phyloP scores from a whole-genome alignment of 2,113 vertebrate genomes.

The Apteryx mantelli region DNA sequence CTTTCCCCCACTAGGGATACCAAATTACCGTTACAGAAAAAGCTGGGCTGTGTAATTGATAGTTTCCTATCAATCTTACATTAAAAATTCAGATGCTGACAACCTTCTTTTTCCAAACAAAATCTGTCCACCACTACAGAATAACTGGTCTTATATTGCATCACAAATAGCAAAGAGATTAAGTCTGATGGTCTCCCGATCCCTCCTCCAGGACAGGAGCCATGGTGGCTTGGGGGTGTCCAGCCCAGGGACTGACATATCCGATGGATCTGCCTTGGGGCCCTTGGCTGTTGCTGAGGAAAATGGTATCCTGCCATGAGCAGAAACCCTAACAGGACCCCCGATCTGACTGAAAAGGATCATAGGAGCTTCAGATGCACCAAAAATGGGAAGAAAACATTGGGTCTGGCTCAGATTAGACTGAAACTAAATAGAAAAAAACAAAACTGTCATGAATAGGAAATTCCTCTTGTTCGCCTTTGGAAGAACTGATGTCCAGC shows the following conservation, averaged over 20 bases:
- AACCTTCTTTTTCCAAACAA: neutral
- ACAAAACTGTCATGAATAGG: neutral
- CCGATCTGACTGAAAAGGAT: neutral
- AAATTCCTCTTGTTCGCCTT: neutral
- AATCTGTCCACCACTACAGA: neutral
- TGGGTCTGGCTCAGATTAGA: neutral
- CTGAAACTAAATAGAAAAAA: neutral
- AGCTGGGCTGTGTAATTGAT: neutral
- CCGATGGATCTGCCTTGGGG: neutral
- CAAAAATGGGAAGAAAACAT: neutral
- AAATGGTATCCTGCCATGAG: neutral
- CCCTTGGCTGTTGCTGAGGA: neutral
- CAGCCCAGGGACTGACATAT: neutral
- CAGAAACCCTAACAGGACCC: neutral
- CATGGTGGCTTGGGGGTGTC: neutral
- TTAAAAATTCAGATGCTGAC: neutral
- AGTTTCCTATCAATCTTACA: neutral
- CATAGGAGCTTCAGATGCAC: neutral
- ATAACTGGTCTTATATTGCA: neutral
- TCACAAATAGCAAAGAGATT: neutral
- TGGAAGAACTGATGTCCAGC: neutral
- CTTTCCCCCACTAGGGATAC: neutral
- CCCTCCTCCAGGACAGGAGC: neutral
- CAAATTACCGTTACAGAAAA: neutral
- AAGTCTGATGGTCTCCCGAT: neutral